Base-by-base conservation (phyloP, 2,113 vertebrate species). In the Crotalus viridis region DNA sequence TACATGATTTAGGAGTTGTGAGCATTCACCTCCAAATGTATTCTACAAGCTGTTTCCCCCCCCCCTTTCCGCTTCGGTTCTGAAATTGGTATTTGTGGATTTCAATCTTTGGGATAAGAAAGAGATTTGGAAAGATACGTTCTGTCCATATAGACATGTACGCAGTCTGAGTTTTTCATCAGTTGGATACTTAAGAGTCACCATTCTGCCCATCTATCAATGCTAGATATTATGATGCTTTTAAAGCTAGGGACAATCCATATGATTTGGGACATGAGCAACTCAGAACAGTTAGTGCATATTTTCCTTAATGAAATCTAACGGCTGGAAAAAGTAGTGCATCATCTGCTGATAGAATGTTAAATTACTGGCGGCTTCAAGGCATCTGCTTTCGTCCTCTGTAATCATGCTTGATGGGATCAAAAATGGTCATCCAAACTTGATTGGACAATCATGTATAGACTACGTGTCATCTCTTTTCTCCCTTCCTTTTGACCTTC, bases 1-100 rank as follows among this genome's bases (percentile, higher is more conserved):
- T 69, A 94, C 95, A 91, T 94, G 91, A 95, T 95, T 95, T 94
- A 91, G 89, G 89, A 92, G 94, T 92, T 86, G 91, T 33, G 39
- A 94, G 87, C 54, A 88, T 93, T 95, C 91, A n/a, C 46, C 26
- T 95, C 90, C 93, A 93, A 64, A 96, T 94, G 92, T 94, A 94
- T 95, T 96, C 95, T 95, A 93, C 95, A 95, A 93, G 89, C 61
- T 64, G 39, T 74, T 90, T 26, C 1, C 3, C 2, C 10, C 10
- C 3, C 2, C 17, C n/a, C 90, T 86, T 69, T 93, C 61, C 81
- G 33, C 56, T 91, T 48, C 3, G 74, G 55, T 56, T 87, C 85
- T 59, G 85, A 46, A 93, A 93, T 90, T 91, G 89, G 90, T 52
- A 91, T 89, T 89, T 51, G 94, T 90, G 94, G 93, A 94, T 92